A percentile compares a stretch with the other conserved stretches of the same genome.
These are phyloP conservation scores for Drosophila repleta DNA, from an alignment of 1,140 invertebrate genomes.

Conservation along the genomic window DNA sequence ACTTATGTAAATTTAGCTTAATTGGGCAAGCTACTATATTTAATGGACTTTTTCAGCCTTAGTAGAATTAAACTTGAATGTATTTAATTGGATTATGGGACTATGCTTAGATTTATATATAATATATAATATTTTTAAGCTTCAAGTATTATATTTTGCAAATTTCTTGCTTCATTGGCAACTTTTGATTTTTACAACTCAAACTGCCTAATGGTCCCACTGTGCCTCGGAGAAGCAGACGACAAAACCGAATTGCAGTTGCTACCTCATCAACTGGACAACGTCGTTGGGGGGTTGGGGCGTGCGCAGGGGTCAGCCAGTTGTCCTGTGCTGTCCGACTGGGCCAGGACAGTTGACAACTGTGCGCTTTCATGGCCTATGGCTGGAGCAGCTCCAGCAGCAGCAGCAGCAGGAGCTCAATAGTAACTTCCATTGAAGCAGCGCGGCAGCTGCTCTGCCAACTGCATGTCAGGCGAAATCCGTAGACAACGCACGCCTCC, in stretches of 20 bases:
- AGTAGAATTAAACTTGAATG: too few species aligned
- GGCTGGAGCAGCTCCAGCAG: slow-evolving; percentile 26
- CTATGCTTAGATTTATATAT: too few species aligned
- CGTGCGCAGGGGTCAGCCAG: background rate
- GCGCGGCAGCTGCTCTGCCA: slow-evolving; percentile 19
- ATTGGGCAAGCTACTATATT: too few species aligned
- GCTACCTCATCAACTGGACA: slow-evolving; percentile 17
- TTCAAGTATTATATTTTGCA: too few species aligned
- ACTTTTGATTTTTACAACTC: too few species aligned
- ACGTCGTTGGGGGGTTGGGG: background rate
- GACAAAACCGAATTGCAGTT: slow-evolving; percentile 16
- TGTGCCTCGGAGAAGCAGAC: background rate
- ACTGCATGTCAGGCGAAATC: slow-evolving; percentile 73
- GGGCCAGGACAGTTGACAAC: slow-evolving; percentile 60
- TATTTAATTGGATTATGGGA: too few species aligned
- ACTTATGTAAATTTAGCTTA: too few species aligned
- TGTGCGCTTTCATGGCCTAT: slow-evolving; percentile 73
- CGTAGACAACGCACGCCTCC: slow-evolving; percentile 48
- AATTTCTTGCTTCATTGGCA: too few species aligned
- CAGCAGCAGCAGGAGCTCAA: background rate
- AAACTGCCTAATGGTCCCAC: too few species aligned
- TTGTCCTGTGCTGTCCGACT: slow-evolving; percentile 27
- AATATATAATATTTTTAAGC: too few species aligned
- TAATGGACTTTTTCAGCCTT: too few species aligned
- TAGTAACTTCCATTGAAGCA: slow-evolving; percentile 7